Evolutionary conservation across 2,888 invertebrate species (phyloP).

Genomic region (Ctena decussata): DNA sequence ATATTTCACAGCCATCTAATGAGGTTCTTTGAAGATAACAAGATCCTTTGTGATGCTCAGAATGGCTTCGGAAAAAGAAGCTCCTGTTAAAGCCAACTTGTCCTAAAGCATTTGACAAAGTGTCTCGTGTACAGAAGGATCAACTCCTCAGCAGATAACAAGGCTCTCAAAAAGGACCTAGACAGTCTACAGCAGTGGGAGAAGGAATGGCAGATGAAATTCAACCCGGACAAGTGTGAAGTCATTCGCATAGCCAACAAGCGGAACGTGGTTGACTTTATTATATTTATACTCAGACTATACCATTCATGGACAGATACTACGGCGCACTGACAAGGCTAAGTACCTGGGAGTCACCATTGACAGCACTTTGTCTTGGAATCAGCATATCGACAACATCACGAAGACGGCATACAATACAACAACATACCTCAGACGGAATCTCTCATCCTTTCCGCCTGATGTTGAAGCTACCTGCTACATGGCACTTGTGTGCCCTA

Average conservation of each 20-base stretch:
- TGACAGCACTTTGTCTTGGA: too few relatives aligned
- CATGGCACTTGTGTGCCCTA: neutral
- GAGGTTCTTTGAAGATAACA: neutral
- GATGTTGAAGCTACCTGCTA: conserved; percentile 1
- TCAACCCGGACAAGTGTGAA: too few relatives aligned
- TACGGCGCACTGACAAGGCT: neutral
- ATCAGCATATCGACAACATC: neutral
- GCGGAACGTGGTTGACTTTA: neutral
- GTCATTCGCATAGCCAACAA: too few relatives aligned
- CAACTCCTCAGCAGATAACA: neutral
- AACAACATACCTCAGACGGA: neutral
- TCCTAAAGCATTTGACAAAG: neutral
- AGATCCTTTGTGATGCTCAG: neutral
- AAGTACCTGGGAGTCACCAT: too few relatives aligned
- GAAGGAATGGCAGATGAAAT: too few relatives aligned
- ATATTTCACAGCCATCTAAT: neutral
- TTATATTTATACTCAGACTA: too few relatives aligned
- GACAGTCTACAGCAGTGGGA: neutral
- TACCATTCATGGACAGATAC: neutral
- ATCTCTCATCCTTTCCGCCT: neutral
- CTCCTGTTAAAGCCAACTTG: neutral
- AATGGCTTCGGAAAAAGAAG: neutral
- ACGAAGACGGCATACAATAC: conserved; percentile 29
- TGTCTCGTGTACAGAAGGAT: neutral
- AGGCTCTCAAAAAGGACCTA: too few relatives aligned